Evolutionary conservation across 2,797 vertebrate species (phyloP), one percentile per base, ranked within the genome.

Genomic region (Fundulus diaphanus): DNA sequence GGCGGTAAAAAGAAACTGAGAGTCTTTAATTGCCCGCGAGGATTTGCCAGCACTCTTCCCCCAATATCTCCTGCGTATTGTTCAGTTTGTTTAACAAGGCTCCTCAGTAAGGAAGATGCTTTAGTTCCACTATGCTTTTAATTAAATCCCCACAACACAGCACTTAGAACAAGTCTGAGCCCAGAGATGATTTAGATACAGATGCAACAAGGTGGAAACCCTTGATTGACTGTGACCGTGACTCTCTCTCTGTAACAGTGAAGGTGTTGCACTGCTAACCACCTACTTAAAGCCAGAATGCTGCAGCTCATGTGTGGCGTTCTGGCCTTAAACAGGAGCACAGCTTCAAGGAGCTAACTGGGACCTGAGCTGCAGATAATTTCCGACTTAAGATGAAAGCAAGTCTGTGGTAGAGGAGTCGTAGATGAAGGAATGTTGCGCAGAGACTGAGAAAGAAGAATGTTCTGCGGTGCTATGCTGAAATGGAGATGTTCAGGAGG

Each of bases 381-480:
- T 87, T 93, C 88, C 66, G 77, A 81, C 87, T 84, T 66, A 59
- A 85, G 90, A 94, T 95, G 90, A 94, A 94, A 94, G 90, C 48
- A 11, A 71, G 81, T 82, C 85, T 74, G 78, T 76, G 82, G 85
- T 89, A 79, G 74, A 73, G 70, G 44, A 72, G 77, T 48, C 54
- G 44, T 37, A 29, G 76, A 78, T 81, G 84, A 70, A 86, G 85
- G 85, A 89, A 87, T 89, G 86, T n/a, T 12, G 84, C n/a, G 83
- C 78, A 7, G 72, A 79, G 76, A 56, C 82, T 82, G 85, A 66
- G 48, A 46, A 61, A 59, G 80, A 78, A 82, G 80, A 75, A 65
- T 68, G 44, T 72, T 33, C 63, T 68, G 70, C 56, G 22, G 78
- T 71, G 65, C 80, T 79, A 74, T 85, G 86, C 77, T 66, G 63